Evolutionary conservation across 37 sponge, comb jelly and placozoan species (phyloP), one percentile per base, ranked within the genome.

Genomic region (Aplysina aerophoba): DNA sequence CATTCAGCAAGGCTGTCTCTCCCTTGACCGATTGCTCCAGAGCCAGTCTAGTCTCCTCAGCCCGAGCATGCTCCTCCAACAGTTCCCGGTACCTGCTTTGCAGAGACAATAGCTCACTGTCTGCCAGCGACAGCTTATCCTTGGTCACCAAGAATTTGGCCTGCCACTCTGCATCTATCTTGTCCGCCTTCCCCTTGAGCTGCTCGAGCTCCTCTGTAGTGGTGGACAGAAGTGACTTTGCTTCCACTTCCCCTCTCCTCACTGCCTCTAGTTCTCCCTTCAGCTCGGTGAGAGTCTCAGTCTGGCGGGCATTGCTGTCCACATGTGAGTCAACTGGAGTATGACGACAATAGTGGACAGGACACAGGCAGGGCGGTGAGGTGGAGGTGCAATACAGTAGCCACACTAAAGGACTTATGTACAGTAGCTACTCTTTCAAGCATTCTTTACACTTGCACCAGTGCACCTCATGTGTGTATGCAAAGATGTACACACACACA

Each of bases 401-500:
- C n/a, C n/a, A 44, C 50, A 44, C 3, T 44, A 8, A 8, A 8
- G 50, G 8, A 44, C 50, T 11, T 11, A 44, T 44, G 50, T 8
- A 44, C 3, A 44, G 50, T 59, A 11, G 57, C n/a, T 28, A 57
- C 13, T 4, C 2, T 73, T 36, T 35, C 36, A 73, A 31, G 13
- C n/a, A n/a, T n/a, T n/a, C n/a, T 36, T 6, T 36, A 12, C 75
- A 15, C 75, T 35, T 36, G 33, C 75, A 73, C 75, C 6, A 12
- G 33, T 36, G 33, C 75, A 73, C 36, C n/a, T 35, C 36, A 73
- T 36, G 50, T 44, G 50, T 44, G 50, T 8, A 44, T 11, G 50
- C 50, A 44, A 44, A 44, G n/a, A 72, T 67, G 40, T 41, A 73
- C 79, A 61, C 22, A 86, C 67, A 86, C 54, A 74, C 86, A 28